Base-by-base conservation (phyloP, 2,113 vertebrate genomes). In the Oreotrochilus melanogaster region DNA sequence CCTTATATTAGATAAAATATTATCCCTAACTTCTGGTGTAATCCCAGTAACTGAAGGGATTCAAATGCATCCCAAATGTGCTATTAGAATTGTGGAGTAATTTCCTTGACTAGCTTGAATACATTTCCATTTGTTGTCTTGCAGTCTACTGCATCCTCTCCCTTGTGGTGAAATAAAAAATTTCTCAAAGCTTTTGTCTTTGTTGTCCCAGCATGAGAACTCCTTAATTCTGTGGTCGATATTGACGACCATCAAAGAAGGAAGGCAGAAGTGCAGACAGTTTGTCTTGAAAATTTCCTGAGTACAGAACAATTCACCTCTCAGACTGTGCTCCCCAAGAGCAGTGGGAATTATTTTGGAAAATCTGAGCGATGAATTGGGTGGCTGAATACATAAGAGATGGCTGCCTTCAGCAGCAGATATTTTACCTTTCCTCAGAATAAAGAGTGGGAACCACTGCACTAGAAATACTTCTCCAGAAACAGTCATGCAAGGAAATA, bases 401-500 rank as follows among this genome's bases (percentile, higher is more conserved):
- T 24, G 19, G 3, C 37, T 89, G 80, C 12, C 6, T 70, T 81
- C 57, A 65, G 62, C 78, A 95, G 71, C 47, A 91, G 30, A 21
- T 33, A 1, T 64, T 89, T 83, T 65, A 80, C 11, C 4, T 19
- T 92, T 80, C 53, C 37, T 89, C 28, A 74, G 47, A 79, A 70
- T 31, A 73, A 88, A 75, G 78, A 79, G 92, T 96, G 91, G 84
- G 94, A 95, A 96, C 92, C 96, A 91, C 87, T 94, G 93, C 94
- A 95, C 93, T 96, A 93, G 92, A 86, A 90, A 64, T 79, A 73
- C 53, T 92, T 90, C 64, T 92, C 72, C 86, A 82, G 65, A 90
- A 89, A 92, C 24, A 86, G 31, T 71, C 96, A 96, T 97, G 96
- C 97, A 97, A 86, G 61, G 57, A 93, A 78, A 75, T 58, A 90